Evolutionary conservation across 2,888 invertebrate species (phyloP).

Genomic region (Ferdinandea cuprea): DNA sequence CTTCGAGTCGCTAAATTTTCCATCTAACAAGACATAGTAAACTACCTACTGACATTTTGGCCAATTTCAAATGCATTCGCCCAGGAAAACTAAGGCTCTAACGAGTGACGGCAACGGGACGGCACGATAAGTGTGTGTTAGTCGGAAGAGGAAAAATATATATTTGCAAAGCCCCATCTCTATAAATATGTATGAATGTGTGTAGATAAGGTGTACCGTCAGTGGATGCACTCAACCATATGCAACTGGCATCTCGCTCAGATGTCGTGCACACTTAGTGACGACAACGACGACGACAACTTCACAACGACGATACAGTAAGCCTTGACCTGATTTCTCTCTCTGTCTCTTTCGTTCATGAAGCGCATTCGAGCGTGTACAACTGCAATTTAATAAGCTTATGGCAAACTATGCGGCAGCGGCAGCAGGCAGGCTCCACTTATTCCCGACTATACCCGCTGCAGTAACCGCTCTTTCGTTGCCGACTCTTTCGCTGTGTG

Average conservation of each 20-base stretch:
- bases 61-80: constrained; percentile 40
- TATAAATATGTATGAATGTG: no score
- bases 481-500: constrained; percentile 7
- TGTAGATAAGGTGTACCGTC: constrained; percentile 10
- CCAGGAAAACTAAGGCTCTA: constrained; percentile 46
- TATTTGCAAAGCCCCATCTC: constrained; percentile 37
- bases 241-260: constrained; percentile 65
- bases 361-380: constrained; percentile 74
- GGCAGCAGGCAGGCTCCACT: constrained; percentile 29
- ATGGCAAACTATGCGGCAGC: constrained; percentile 54
- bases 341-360: constrained; percentile 81
- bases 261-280: constrained; percentile 64
- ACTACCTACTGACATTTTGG: constrained; percentile 66
- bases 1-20: constrained; percentile 59
- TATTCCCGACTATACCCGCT: constrained; percentile 14
- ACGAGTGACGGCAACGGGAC: constrained; percentile 13
- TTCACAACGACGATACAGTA: constrained; percentile 75
- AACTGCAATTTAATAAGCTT: constrained; percentile 75
- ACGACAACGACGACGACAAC: constrained; percentile 64
- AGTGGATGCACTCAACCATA: constrained; percentile 66
- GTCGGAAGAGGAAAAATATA: constrained; percentile 54
- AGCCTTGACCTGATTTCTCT: constrained; percentile 84
- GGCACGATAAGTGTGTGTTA: constrained; percentile 28
- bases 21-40: constrained; percentile 19
- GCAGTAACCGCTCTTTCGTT: constrained; percentile 12